Conservation (phyloP, 64 coral and sea anemone genomes). For the Actinia equina region DNA sequence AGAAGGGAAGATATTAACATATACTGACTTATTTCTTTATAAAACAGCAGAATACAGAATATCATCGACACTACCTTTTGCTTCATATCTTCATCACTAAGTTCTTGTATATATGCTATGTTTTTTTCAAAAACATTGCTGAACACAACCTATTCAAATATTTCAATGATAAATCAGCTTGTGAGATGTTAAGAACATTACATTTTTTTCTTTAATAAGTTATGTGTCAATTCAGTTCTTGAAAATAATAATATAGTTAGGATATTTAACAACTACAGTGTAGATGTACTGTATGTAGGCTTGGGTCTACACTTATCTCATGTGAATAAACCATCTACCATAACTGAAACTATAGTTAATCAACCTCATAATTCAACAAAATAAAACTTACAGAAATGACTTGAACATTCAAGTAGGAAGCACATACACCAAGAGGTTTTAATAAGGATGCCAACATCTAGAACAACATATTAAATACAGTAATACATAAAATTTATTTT, state of each 20-base stretch:
- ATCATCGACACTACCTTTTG: slow-evolving; percentile 60
- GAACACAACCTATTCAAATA: slow-evolving; percentile 59
- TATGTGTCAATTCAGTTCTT: too few species aligned
- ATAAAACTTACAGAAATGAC: slow-evolving; percentile 72
- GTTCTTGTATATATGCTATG: slow-evolving; percentile 83
- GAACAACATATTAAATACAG: neutral
- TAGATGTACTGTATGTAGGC: too few species aligned
- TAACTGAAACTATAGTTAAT: too few species aligned
- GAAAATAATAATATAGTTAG: too few species aligned
- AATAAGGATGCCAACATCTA: slow-evolving; percentile 83
- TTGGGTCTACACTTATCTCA: too few species aligned
- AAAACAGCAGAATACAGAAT: neutral
- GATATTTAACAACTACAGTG: too few species aligned
- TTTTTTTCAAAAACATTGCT: slow-evolving; percentile 93
- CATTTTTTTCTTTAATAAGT: too few species aligned
- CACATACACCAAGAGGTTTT: slow-evolving; percentile 86
- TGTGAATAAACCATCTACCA: too few species aligned
- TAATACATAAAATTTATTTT: neutral
- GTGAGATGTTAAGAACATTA: too few species aligned
- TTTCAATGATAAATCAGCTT: neutral
- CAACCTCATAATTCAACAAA: too few species aligned
- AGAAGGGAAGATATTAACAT: neutral
- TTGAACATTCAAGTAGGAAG: slow-evolving; percentile 71
- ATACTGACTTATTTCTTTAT: neutral
- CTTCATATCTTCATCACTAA: slow-evolving; percentile 91